A percentile compares a stretch with the other conserved stretches of the same genome.
phyloP scores from a whole-genome alignment of 2,888 invertebrate genomes.

The Cataglyphis livida region DNA sequence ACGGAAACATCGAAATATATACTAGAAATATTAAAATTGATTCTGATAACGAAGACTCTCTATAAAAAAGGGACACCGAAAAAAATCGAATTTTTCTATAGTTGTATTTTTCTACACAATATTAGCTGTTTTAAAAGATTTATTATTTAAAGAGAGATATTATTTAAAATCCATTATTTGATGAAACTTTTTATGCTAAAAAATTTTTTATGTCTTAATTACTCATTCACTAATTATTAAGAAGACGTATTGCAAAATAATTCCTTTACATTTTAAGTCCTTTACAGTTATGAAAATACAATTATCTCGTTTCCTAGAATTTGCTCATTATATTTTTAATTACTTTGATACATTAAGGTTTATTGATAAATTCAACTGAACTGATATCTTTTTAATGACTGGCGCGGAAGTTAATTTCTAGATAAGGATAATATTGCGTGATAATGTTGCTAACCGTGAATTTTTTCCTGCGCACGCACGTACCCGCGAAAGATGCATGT shows the following conservation, averaged over 20 bases:
- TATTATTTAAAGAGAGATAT: neutral
- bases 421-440: conserved; percentile 41
- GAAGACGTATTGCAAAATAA: conserved; percentile 7
- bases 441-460: conserved; percentile 15
- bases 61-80: neutral
- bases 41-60: neutral
- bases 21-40: conserved; percentile 4
- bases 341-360: neutral
- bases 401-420: neutral
- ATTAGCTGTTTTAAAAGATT: neutral
- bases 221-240: neutral
- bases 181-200: neutral
- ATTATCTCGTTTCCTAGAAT: neutral
- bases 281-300: neutral
- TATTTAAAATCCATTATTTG: neutral
- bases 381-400: conserved; percentile 6
- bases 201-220: conserved; percentile 18
- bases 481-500: conserved; percentile 77
- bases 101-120: neutral
- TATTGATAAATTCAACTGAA: neutral
- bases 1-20: conserved; percentile 43
- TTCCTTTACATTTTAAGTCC: neutral
- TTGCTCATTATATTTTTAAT: neutral
- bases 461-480: conserved; percentile 69
- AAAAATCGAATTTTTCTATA: neutral